Conservation (phyloP, 2,113 vertebrate species). For the Psammodynastes pulverulentus region DNA sequence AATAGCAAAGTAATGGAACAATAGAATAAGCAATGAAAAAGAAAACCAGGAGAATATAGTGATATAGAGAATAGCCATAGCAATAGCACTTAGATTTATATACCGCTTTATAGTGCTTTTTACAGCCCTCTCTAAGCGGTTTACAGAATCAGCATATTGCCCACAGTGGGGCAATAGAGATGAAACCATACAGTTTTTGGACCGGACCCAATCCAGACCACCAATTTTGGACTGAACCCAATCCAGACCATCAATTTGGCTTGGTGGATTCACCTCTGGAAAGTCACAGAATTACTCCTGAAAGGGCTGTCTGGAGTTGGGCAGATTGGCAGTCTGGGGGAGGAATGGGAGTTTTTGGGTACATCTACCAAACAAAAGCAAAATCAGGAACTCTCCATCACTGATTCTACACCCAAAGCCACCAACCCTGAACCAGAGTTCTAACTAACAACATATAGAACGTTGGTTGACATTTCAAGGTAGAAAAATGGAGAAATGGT, state of each 20-base stretch:
- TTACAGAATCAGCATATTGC: too few relatives aligned
- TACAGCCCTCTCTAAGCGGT: too few relatives aligned
- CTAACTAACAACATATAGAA: background rate
- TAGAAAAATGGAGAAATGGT: background rate
- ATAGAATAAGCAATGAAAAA: background rate
- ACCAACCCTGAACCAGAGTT: background rate
- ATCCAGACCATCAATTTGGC: background rate
- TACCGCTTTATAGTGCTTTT: too few relatives aligned
- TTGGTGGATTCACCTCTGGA: background rate
- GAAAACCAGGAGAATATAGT: background rate
- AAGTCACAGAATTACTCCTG: background rate
- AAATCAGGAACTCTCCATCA: background rate
- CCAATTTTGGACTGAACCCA: background rate
- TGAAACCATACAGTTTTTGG: background rate
- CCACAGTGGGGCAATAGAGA: background rate
- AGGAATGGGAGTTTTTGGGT: background rate
- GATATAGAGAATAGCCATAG: too few relatives aligned
- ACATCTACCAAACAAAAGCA: background rate
- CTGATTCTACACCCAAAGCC: background rate
- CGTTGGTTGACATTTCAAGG: background rate
- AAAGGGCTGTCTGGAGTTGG: background rate
- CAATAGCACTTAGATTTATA: too few relatives aligned
- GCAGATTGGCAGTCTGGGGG: background rate
- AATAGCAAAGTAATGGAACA: background rate
- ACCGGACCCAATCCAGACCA: too few relatives aligned